Conservation (phyloP, 1,140 invertebrate genomes). For the Heterodera schachtii region DNA sequence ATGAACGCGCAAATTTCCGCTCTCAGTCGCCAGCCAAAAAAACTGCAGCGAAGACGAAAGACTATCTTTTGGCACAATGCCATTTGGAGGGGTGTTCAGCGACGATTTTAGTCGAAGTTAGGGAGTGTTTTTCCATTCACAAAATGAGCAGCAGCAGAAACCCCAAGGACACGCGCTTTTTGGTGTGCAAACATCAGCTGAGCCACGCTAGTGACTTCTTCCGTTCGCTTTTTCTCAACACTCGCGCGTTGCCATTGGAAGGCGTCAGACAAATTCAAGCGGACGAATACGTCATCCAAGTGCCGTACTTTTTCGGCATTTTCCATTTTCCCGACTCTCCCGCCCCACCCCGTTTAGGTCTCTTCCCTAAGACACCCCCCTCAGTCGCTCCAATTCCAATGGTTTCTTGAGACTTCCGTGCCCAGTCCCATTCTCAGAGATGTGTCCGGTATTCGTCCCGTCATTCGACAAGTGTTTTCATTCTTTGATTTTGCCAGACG, state of each 20-base stretch:
- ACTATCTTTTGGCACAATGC: slow-evolving; percentile 62
- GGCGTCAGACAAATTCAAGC: slow-evolving; percentile 41
- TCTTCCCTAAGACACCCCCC: slow-evolving; percentile 58
- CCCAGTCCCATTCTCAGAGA: slow-evolving; percentile 59
- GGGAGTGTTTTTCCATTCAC: slow-evolving; percentile 11
- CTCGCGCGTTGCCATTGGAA: slow-evolving; percentile 50
- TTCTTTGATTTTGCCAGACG: slow-evolving; percentile 48
- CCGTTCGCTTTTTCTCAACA: slow-evolving; percentile 59
- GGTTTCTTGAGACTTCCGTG: slow-evolving; percentile 61
- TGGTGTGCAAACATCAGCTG: slow-evolving; percentile 64
- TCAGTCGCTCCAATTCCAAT: slow-evolving; percentile 59
- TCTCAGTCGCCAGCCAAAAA: slow-evolving; percentile 49
- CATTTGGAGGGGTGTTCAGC: slow-evolving; percentile 62
- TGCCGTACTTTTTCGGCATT: not conserved
- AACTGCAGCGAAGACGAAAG: slow-evolving; percentile 36
- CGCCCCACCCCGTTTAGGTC: slow-evolving; percentile 35
- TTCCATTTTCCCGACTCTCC: not conserved
- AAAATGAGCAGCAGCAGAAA: slow-evolving; percentile 21
- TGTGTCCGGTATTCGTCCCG: slow-evolving; percentile 49
- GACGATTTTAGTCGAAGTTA: slow-evolving; percentile 59
- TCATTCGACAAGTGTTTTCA: slow-evolving; percentile 6
- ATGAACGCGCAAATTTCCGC: slow-evolving; percentile 20
- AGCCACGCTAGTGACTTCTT: slow-evolving; percentile 64
- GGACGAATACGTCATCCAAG: slow-evolving; percentile 49
- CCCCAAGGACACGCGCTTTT: slow-evolving; percentile 58